phyloP scores from a whole-genome alignment of 2,113 vertebrate genomes.

The Semnornis frantzii region DNA sequence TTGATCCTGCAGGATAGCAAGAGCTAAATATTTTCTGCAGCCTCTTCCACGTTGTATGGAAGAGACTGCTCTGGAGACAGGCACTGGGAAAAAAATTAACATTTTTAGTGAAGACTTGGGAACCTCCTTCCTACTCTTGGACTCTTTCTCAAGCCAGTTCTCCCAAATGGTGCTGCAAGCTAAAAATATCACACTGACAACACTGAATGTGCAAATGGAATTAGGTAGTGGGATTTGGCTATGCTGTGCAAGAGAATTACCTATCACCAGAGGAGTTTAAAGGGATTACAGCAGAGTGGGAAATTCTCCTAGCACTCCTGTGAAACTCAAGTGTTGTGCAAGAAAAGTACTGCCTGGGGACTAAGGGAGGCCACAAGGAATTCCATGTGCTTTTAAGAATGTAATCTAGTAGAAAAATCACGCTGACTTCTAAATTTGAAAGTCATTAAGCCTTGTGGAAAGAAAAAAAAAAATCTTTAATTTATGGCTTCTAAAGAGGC shows the following conservation, averaged over 20 bases:
- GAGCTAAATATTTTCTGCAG: neutral
- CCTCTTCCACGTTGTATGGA: neutral
- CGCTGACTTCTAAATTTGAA: neutral
- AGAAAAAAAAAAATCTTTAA: neutral
- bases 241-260: neutral
- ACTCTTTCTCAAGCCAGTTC: neutral
- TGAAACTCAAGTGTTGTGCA: neutral
- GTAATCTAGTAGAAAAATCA: neutral
- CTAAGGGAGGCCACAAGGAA: neutral
- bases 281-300: neutral
- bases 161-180: neutral
- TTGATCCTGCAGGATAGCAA: neutral
- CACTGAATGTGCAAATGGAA: neutral
- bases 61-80: neutral
- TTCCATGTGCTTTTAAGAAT: neutral
- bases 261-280: neutral
- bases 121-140: neutral
- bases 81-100: neutral
- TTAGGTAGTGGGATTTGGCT: neutral
- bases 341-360: neutral
- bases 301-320: neutral
- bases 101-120: neutral
- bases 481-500: neutral
- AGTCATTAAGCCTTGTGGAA: neutral
- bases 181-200: slow-evolving; percentile 37